phyloP scores from a whole-genome alignment of 2,888 invertebrate species.

The Cabera pusaria region DNA sequence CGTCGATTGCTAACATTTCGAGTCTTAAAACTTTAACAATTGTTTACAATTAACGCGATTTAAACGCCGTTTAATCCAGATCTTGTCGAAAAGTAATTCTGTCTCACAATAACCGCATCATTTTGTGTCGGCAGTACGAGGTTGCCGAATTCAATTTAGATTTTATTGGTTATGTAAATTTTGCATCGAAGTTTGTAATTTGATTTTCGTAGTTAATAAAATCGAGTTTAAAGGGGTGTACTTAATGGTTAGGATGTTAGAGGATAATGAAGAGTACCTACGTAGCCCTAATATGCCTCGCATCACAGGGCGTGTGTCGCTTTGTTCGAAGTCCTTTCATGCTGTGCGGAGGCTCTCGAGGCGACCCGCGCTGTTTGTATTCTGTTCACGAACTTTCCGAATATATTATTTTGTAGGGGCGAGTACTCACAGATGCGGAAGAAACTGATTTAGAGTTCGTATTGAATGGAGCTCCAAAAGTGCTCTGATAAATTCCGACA shows the following conservation, averaged over 20 bases:
- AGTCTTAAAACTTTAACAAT: slow-evolving; percentile 24
- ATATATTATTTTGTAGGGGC: slow-evolving; percentile 72
- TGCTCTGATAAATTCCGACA: slow-evolving; percentile 50
- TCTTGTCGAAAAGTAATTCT: slow-evolving; percentile 21
- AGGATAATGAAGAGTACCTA: slow-evolving; percentile 34
- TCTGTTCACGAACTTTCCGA: slow-evolving; percentile 75
- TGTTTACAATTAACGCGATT: slow-evolving; percentile 27
- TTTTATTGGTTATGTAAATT: slow-evolving; percentile 33
- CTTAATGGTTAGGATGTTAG: slow-evolving; percentile 10
- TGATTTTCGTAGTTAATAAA: slow-evolving; percentile 33
- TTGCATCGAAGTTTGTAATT: slow-evolving; percentile 36
- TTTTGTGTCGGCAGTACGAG: slow-evolving; percentile 19
- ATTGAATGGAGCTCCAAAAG: slow-evolving; percentile 63
- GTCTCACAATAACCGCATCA: slow-evolving; percentile 25
- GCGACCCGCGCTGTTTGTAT: slow-evolving; percentile 68
- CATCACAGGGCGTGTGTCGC: slow-evolving; percentile 53
- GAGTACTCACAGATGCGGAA: slow-evolving; percentile 58
- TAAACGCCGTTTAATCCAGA: slow-evolving; percentile 23
- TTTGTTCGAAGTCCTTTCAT: slow-evolving; percentile 66
- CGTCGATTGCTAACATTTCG: slow-evolving; percentile 27
- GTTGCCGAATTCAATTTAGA: slow-evolving; percentile 25
- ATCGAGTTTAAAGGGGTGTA: slow-evolving; percentile 17
- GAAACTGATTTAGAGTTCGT: slow-evolving; percentile 70
- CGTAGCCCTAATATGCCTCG: slow-evolving; percentile 42
- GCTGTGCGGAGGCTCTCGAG: slow-evolving; percentile 59